These are phyloP conservation scores for Psilopsiagon aurifrons DNA, from an alignment of 2,113 vertebrate genomes.

Conservation along the genomic window DNA sequence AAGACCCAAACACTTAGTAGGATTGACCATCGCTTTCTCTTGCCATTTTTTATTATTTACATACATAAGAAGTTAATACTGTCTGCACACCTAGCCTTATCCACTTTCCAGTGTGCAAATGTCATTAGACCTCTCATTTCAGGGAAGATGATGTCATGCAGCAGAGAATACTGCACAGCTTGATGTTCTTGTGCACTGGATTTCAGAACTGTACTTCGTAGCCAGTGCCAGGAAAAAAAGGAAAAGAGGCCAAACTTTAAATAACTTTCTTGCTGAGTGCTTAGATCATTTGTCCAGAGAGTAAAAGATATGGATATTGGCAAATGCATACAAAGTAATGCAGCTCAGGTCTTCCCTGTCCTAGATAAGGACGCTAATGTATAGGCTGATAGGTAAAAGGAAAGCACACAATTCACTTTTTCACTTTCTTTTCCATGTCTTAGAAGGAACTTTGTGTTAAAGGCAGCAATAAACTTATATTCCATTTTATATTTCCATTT, in stretches of 20 bases:
- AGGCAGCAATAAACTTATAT: neutral
- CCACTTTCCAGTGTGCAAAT: neutral
- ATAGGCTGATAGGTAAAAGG: neutral
- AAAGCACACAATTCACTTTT: neutral
- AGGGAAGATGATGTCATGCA: too few relatives aligned
- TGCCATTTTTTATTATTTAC: neutral
- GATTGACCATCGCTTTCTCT: neutral
- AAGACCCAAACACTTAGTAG: neutral
- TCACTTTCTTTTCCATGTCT: neutral
- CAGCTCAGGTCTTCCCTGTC: neutral
- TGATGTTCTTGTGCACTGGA: neutral
- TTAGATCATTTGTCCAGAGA: neutral
- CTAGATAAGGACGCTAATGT: too few relatives aligned
- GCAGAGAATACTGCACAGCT: neutral
- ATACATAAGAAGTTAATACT: neutral
- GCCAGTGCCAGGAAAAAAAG: neutral
- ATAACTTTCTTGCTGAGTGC: neutral
- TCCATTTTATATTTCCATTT: too few relatives aligned
- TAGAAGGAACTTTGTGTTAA: neutral
- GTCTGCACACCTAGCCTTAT: neutral
- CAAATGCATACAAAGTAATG: neutral
- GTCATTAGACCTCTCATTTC: neutral
- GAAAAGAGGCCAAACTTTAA: neutral
- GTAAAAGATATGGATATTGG: neutral
- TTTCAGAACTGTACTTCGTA: neutral